A percentile compares a stretch with the other conserved stretches of the same genome.
phyloP scores from a whole-genome alignment of 2,888 invertebrate genomes.

The Siphonodentalium dalli region DNA sequence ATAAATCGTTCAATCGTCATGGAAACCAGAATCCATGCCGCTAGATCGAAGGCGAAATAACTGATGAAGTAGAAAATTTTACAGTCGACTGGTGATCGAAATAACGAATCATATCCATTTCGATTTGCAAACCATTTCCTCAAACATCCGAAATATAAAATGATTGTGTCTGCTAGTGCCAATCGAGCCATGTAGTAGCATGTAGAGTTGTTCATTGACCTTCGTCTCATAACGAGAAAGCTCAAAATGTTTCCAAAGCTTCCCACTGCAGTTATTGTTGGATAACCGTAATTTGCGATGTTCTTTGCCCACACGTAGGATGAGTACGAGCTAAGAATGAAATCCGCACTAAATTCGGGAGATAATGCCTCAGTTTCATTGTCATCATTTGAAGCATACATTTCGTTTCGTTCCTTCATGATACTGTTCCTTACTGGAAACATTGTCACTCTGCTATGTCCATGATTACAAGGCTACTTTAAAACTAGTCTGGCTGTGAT shows the following conservation, averaged over 20 bases:
- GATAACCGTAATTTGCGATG: conserved; percentile 39
- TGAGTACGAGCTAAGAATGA: conserved; percentile 26
- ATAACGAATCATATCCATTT: conserved; percentile 30
- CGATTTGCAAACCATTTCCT: conserved; percentile 40
- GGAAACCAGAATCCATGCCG: conserved; percentile 52
- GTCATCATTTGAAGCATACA: too few species aligned
- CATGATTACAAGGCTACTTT: too few species aligned
- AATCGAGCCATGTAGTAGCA: conserved; percentile 47
- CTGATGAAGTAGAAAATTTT: conserved; percentile 36
- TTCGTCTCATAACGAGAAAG: conserved; percentile 42
- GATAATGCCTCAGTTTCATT: too few species aligned
- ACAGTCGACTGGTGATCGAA: conserved; percentile 29
- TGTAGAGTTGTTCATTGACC: conserved; percentile 38
- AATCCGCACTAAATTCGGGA: too few species aligned
- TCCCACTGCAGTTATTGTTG: conserved; percentile 41
- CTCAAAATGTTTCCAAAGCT: conserved; percentile 47
- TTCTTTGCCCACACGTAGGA: conserved; percentile 31
- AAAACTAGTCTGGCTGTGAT: too few species aligned
- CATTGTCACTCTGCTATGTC: too few species aligned
- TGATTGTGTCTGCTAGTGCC: conserved; percentile 41
- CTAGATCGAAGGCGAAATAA: conserved; percentile 42
- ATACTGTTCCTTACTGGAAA: too few species aligned
- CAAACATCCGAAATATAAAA: conserved; percentile 42
- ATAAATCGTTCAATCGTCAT: conserved; percentile 54
- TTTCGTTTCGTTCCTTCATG: too few species aligned